Evolutionary conservation across 2,113 vertebrate species (phyloP), one percentile per base, ranked within the genome.

Genomic region (Perca schrenkii): DNA sequence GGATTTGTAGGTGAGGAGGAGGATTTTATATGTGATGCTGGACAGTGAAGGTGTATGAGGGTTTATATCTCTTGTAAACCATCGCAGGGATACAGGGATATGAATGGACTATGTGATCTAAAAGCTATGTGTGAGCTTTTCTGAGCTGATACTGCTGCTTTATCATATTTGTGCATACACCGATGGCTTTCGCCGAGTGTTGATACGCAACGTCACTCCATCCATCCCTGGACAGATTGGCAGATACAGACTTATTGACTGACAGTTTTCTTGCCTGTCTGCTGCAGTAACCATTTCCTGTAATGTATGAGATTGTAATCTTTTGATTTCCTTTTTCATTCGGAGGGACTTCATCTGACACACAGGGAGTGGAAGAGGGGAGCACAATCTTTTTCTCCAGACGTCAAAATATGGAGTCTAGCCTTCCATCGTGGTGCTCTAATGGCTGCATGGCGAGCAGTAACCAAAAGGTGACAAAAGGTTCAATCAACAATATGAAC

Each of bases 251-350:
- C 71, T 79, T 77, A 73, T 83, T 85, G 87, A 80, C 69, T 47
- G 52, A 62, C 71, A 60, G 61, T 1, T 40, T 58, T 56, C 15
- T 13, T 1, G 8, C 36, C 47, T 4, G 21, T 54, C 47, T 50
- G 66, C 67, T 52, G 61, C 65, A 2, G 63, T 14, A 22, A 47
- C 82, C 80, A 91, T 86, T 91, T 87, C 87, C 89, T 85, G 40
- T 62, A 15, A 77, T 21, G 34, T n/a, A 31, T n/a, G 43, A 84
- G 89, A 89, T 91, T 56, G 3, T 22, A 34, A 82, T 91, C 76
- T 84, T 86, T 88, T 91, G 86, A 89, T 92, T 93, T 93, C 90
- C 91, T 91, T 54, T 89, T 88, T 81, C 63, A 85, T 81, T 70
- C 56, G 19, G 52, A 79, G 63, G 12, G 58, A 13, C 36, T 52